These are phyloP conservation scores for Hecatera dysodea DNA, from an alignment of 2,888 invertebrate genomes.

Conservation along the genomic window DNA sequence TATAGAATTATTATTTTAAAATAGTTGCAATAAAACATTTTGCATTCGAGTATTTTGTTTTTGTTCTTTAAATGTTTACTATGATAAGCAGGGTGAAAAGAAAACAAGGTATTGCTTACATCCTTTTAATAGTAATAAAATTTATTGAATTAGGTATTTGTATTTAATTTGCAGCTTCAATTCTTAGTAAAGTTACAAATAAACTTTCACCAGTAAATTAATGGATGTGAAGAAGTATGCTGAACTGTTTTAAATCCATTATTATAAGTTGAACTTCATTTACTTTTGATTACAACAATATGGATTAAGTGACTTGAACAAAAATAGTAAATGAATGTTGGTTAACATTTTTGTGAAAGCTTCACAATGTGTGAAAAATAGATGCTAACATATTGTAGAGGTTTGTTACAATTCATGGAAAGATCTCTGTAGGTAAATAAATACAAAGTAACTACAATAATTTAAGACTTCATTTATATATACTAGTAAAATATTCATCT, in stretches of 20 bases:
- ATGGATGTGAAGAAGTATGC: background rate
- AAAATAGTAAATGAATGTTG: background rate
- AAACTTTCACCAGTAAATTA: too few species aligned
- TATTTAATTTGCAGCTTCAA: too few species aligned
- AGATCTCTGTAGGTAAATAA: background rate
- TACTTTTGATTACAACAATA: background rate
- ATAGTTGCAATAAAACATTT: slow-evolving; percentile 52
- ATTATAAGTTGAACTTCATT: too few species aligned
- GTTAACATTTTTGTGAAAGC: background rate
- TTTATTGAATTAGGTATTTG: too few species aligned
- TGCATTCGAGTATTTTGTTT: slow-evolving; percentile 15
- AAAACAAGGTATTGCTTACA: background rate
- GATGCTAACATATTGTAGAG: background rate
- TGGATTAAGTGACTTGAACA: background rate
- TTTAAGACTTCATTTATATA: slow-evolving; percentile 92
- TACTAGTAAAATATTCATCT: slow-evolving; percentile 97
- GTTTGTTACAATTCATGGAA: background rate
- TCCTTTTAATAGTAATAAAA: background rate
- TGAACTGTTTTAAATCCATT: too few species aligned
- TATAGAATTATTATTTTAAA: slow-evolving; percentile 37
- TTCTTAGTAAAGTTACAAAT: background rate
- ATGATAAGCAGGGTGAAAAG: background rate
- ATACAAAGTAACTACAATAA: slow-evolving; percentile 2
- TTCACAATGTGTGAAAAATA: background rate
- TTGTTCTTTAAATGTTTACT: background rate